These are phyloP conservation scores for Philypnodon macrostomus DNA, from an alignment of 2,797 vertebrate species.

Conservation along the genomic window DNA sequence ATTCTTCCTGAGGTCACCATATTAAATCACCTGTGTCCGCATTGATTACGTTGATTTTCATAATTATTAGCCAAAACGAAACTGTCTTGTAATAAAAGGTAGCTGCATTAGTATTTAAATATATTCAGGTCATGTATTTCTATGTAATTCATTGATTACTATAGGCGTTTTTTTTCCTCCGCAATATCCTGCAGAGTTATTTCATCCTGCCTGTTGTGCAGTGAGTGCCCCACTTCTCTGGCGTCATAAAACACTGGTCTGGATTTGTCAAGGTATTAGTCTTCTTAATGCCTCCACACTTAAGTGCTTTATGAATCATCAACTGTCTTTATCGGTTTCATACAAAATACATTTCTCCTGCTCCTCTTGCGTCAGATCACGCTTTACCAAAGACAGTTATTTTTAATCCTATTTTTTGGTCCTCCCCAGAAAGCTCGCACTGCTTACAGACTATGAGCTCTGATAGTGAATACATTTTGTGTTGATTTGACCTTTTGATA, in stretches of 20 bases:
- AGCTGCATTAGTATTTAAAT: no score
- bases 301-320: constrained; percentile 34
- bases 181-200: background rate
- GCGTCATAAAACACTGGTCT: background rate
- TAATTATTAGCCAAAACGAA: no score
- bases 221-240: background rate
- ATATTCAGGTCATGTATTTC: no score
- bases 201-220: background rate
- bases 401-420: constrained; percentile 20
- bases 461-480: constrained; percentile 51
- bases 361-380: constrained; percentile 14
- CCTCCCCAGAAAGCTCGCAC: constrained; percentile 10
- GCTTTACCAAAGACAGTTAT: constrained; percentile 4
- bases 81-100: no score
- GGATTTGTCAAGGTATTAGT: constrained; percentile 18
- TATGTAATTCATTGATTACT: no score
- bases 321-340: constrained; percentile 27
- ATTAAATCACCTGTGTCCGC: no score
- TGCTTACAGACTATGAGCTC: constrained; percentile 13
- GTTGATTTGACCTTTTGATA: constrained; percentile 58
- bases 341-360: constrained; percentile 9
- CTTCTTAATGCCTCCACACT: constrained; percentile 8
- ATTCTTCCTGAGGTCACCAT: no score
- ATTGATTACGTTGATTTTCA: no score
- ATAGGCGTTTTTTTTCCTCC: no score